Evolutionary conservation across 2,113 vertebrate genomes (phyloP).

Genomic region (Fulmarus glacialis): DNA sequence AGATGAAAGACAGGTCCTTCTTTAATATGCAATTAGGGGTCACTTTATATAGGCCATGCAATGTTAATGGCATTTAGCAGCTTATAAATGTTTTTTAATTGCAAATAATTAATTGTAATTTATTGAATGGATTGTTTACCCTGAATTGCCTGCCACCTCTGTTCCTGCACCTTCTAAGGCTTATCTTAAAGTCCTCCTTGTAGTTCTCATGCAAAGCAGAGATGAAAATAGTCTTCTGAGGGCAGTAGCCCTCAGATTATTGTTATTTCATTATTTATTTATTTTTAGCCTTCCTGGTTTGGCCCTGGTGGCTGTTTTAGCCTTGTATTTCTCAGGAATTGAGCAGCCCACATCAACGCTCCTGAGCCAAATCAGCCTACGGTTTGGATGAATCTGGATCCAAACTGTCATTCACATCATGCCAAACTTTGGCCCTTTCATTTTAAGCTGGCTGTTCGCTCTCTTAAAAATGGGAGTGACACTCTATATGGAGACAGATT

Average conservation of each 20-base stretch:
- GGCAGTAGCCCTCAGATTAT: neutral
- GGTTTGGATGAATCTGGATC: neutral
- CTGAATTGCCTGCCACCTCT: neutral
- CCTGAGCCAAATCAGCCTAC: neutral
- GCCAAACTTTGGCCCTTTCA: neutral
- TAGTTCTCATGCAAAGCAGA: neutral
- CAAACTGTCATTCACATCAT: neutral
- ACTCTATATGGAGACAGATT: neutral
- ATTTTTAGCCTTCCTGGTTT: neutral
- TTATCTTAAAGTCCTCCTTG: neutral
- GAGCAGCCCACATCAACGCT: neutral
- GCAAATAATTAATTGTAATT: slow-evolving; percentile 48
- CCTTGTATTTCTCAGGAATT: neutral
- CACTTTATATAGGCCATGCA: slow-evolving; percentile 32
- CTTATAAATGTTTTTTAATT: slow-evolving; percentile 54
- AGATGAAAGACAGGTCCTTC: neutral
- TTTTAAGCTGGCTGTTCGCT: neutral
- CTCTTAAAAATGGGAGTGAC: neutral
- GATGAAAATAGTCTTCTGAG: neutral
- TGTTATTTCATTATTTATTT: neutral
- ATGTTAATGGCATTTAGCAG: slow-evolving; percentile 58
- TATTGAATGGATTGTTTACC: slow-evolving; percentile 11
- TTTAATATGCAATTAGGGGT: slow-evolving; percentile 40
- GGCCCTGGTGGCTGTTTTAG: neutral
- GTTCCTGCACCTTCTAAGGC: neutral